Percentiles rank a stretch among this genome's conserved stretches.
Evolutionary conservation across 2,113 vertebrate species (phyloP).

Genomic region (Vulpes vulpes): DNA sequence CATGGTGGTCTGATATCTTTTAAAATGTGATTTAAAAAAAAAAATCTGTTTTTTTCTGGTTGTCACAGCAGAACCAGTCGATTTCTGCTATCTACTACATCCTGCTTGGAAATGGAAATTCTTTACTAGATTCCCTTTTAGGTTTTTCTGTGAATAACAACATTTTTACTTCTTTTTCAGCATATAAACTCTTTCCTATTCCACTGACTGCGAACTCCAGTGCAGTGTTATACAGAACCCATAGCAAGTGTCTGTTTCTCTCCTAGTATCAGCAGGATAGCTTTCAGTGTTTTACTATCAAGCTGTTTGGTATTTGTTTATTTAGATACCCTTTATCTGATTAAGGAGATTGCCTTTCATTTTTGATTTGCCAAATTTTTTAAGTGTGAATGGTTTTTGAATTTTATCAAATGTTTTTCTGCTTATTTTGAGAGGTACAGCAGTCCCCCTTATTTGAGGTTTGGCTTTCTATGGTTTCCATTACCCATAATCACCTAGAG

Average conservation of each 20-base stretch:
- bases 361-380: neutral
- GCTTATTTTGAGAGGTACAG: neutral
- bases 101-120: neutral
- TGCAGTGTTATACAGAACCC: neutral
- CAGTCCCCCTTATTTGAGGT: neutral
- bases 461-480: neutral
- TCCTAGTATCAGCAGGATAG: neutral
- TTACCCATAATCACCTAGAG: rapidly evolving
- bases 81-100: neutral
- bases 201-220: neutral
- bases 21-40: neutral
- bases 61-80: neutral
- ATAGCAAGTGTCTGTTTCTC: neutral
- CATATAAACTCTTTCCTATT: neutral
- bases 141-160: constrained; percentile 44
- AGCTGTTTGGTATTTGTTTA: constrained; percentile 10
- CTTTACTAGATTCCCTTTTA: neutral
- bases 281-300: neutral
- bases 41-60: neutral
- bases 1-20: constrained; percentile 5
- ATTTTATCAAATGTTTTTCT: constrained; percentile 29
- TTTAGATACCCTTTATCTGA: neutral
- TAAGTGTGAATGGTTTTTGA: neutral
- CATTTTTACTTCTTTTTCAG: neutral
- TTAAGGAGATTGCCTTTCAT: neutral